These are phyloP conservation scores for Gymnosoma rotundatum DNA, from an alignment of 2,888 invertebrate species.

Conservation along the genomic window DNA sequence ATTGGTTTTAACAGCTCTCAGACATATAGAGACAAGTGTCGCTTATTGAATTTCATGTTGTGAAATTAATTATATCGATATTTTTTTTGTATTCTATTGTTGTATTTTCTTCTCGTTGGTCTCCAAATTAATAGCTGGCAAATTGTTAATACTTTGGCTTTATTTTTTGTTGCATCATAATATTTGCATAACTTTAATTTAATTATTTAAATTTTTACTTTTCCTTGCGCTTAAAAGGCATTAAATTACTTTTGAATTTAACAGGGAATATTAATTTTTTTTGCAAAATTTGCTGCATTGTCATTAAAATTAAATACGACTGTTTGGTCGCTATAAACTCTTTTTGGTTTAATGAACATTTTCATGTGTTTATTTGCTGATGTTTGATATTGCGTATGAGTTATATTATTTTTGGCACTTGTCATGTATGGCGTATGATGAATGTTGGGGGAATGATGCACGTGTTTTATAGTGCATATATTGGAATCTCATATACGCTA, in stretches of 20 bases:
- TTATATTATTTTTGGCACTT: constrained; percentile 8
- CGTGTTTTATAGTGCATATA: not conserved
- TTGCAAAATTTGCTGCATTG: not conserved
- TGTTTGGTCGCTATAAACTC: constrained; percentile 23
- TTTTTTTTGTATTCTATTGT: constrained; percentile 48
- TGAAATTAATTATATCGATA: constrained; percentile 68
- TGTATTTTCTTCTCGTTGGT: constrained; percentile 22
- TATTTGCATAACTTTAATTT: constrained; percentile 49
- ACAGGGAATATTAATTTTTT: not conserved
- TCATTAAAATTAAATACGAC: constrained; percentile 14
- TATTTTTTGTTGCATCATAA: constrained; percentile 22
- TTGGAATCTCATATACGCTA: not conserved
- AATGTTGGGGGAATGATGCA: not conserved
- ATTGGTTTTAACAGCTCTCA: constrained; percentile 60
- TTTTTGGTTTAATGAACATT: constrained; percentile 8
- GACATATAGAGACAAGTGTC: constrained; percentile 37
- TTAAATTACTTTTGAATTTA: not conserved
- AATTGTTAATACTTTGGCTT: constrained; percentile 51
- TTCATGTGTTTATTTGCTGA: not conserved
- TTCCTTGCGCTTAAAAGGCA: constrained; percentile 8
- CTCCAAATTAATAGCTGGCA: constrained; percentile 54
- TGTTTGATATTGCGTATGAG: constrained; percentile 23
- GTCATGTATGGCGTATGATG: constrained; percentile 45
- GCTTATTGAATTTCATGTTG: constrained; percentile 69
- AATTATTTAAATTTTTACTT: not conserved